Evolutionary conservation across 2,888 invertebrate species (phyloP), one percentile per base, ranked within the genome.

Genomic region (Mythimna pallens): DNA sequence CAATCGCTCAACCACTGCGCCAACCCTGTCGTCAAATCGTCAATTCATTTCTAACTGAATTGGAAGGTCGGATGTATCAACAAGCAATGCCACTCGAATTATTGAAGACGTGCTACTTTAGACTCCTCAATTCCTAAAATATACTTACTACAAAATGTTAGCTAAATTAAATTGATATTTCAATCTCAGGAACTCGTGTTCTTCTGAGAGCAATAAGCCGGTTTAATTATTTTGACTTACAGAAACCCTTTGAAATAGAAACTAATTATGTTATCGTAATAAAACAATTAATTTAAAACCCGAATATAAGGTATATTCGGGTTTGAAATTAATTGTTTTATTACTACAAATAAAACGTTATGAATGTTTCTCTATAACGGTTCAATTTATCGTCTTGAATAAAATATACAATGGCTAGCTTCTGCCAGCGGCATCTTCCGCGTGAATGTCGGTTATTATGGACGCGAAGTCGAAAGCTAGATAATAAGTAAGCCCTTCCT

Each of bases 141-240:
- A 12, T 5, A 40, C 25, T 25, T 30, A 30, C n/a, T 22, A 3
- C 17, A n/a, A n/a, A 64, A 43, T 64, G 50, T 54, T n/a, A 20
- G 34, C 8, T 55, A 14, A 62, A 69, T 57, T 40, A 34, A 76
- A n/a, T 20, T 57, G 57, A 50, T 30, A 43, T 78, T 69, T 57
- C 17, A 63, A 63, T 63, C 22, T 62, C 22, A 17, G 25, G 57
- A 63, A 47, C 17, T 30, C 20, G 12, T 10, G 30, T 58, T 64
- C 57, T 77, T 64, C 30, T 8, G 43, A 62, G 25, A 54, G 3
- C 2, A 59, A 54, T 17, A 22, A 34, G 55, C 4, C 47, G 3
- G 40, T 55, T 65, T 40, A 61, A 78, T 78, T 55, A 50, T 71
- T 55, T 55, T 61, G 50, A 17, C 22, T 54, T 54, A 54, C 40